Evolutionary conservation across 2,888 invertebrate species (phyloP).

Genomic region (Erebia aethiops): DNA sequence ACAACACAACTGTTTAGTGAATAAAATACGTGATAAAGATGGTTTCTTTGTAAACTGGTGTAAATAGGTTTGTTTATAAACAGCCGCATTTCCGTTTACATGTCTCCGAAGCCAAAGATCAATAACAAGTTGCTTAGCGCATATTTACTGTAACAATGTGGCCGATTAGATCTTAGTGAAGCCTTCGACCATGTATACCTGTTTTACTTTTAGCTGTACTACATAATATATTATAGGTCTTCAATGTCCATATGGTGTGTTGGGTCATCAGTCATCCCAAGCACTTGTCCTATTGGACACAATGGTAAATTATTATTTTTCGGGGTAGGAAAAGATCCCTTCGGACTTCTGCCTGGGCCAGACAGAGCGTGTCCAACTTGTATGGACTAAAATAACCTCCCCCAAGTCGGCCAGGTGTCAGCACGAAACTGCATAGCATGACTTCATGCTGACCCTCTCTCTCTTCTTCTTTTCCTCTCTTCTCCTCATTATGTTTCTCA

Average conservation of each 20-base stretch:
- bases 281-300: not conserved
- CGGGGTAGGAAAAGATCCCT: no score
- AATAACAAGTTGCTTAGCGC: conserved; percentile 8
- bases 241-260: not conserved
- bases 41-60: not conserved
- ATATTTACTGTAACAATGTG: not conserved
- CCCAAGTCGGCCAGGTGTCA: no score
- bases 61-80: conserved; percentile 13
- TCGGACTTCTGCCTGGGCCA: no score
- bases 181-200: not conserved
- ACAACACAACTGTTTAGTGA: not conserved
- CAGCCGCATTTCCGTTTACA: not conserved
- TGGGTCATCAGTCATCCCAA: not conserved
- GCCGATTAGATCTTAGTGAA: no score
- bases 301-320: not conserved
- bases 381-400: no score
- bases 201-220: no score
- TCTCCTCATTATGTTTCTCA: no score
- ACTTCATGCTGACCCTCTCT: no score
- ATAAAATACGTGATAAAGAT: not conserved
- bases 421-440: no score
- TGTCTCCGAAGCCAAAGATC: conserved; percentile 5
- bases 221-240: not conserved
- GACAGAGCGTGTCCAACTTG: no score
- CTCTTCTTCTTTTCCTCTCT: no score